A percentile compares a stretch with the other conserved stretches of the same genome.
These are phyloP conservation scores for Gymnothorax reevesii DNA, from an alignment of 2,797 vertebrate genomes.

Conservation along the genomic window DNA sequence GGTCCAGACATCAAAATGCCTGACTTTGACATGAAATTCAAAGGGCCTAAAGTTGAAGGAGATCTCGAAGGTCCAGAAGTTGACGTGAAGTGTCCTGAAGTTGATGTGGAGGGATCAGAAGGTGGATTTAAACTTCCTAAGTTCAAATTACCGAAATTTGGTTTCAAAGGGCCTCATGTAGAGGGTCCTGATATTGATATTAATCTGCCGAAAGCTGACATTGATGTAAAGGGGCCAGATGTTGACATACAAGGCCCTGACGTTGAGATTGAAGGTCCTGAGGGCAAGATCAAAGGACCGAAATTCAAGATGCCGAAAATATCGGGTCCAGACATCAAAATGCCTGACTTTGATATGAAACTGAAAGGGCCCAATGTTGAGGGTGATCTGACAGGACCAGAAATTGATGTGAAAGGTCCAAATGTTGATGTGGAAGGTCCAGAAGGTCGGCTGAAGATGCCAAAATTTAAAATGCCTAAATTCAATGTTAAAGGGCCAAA, in stretches of 20 bases:
- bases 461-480: conserved; percentile 17
- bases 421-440: conserved; percentile 51
- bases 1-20: conserved; percentile 32
- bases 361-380: background rate
- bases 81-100: conserved; percentile 43
- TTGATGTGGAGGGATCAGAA: conserved; percentile 35
- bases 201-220: too few relatives aligned
- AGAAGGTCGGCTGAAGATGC: conserved; percentile 30
- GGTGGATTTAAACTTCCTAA: conserved; percentile 57
- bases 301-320: too few relatives aligned
- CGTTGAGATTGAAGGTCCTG: too few relatives aligned
- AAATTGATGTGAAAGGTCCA: conserved; percentile 45
- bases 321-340: too few relatives aligned
- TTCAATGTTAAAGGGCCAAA: conserved; percentile 42
- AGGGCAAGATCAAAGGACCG: too few relatives aligned
- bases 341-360: too few relatives aligned
- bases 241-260: too few relatives aligned
- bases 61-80: conserved; percentile 32
- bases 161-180: conserved; percentile 38
- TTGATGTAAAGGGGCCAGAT: too few relatives aligned
- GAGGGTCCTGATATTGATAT: too few relatives aligned
- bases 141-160: conserved; percentile 54
- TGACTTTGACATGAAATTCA: conserved; percentile 39
- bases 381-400: conserved; percentile 41
- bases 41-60: conserved; percentile 45